Base-by-base conservation (phyloP, 2,888 invertebrate genomes). In the Caenorhabditis virilis region DNA sequence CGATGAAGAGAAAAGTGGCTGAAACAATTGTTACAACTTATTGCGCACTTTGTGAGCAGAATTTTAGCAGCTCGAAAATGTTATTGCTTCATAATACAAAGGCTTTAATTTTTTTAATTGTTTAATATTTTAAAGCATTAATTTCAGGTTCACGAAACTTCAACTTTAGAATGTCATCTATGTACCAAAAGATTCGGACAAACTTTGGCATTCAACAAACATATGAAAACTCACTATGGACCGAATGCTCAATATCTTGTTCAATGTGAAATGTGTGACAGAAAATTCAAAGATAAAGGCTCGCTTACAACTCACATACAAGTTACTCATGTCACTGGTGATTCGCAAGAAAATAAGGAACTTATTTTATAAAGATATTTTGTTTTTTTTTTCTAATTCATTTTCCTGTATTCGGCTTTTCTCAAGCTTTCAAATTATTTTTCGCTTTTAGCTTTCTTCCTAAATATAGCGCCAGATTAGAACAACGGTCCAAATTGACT, bases 171-270 rank as follows among this genome's bases (percentile, higher is more conserved):
- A 43, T 64, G 64, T 16, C 64, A 54, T 25, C 35, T 58, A 2
- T 64, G 64, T 26, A 38, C 55, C 33, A 64, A 64, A 39, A 48
- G 42, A 41, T 59, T 64, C 48, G 38, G 51, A 6, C 54, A 51
- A 35, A 64, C 59, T 15, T 39, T 52, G 20, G 27, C 43, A 11
- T 64, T 59, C 42, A 64, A 64, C 33, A 46, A 49, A 7, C 64
- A 64, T 46, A 64, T 64, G 64, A 64, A 64, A 39, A 64, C 64
- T 1, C 64, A 64, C 38, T 59, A 59, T 33, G 64, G 64, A 1
- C 63, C 63, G 18, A 59, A 58, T 35, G 64, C 59, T 13, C 47
- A 54, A 48, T 47, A 39, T n/a, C 20, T 48, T 23, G 59, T 64
- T n/a, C 36, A 58, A 33, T 64, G 64, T 50, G 64, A 64, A 25